These are phyloP conservation scores for Cetonia aurata DNA, from an alignment of 2,888 invertebrate genomes.

Conservation along the genomic window DNA sequence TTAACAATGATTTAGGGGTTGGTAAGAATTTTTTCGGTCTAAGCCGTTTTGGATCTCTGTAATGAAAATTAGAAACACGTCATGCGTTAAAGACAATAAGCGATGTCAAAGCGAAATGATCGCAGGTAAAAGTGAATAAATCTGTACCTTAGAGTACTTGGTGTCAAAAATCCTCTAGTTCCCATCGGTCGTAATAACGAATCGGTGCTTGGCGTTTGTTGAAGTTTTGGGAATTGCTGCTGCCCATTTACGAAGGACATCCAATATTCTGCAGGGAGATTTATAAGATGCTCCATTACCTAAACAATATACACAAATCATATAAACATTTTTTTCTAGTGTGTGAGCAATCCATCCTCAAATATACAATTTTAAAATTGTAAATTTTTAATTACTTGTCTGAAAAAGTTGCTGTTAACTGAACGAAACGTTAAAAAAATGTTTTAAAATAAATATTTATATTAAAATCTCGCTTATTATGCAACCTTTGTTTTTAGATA, in stretches of 20 bases:
- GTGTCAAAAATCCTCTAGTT: conserved; percentile 51
- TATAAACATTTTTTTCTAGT: too few relatives aligned
- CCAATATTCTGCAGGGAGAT: conserved; percentile 83
- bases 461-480: too few relatives aligned
- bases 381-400: too few relatives aligned
- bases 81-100: too few relatives aligned
- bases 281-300: conserved; percentile 74
- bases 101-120: too few relatives aligned
- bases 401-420: too few relatives aligned
- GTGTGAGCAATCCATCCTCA: too few relatives aligned
- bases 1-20: conserved; percentile 26
- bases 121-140: too few relatives aligned
- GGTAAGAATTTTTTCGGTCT: conserved; percentile 32
- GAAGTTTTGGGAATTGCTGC: conserved; percentile 55
- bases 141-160: conserved; percentile 40
- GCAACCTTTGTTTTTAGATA: too few relatives aligned
- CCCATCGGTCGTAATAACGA: conserved; percentile 57
- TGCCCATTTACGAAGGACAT: conserved; percentile 74
- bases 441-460: too few relatives aligned
- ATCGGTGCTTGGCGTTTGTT: conserved; percentile 65
- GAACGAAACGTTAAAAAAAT: too few relatives aligned
- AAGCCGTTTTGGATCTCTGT: conserved; percentile 8
- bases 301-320: conserved; percentile 46
- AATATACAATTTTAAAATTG: too few relatives aligned
- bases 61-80: conserved; percentile 5